Evolutionary conservation across 2,113 vertebrate species (phyloP).

Genomic region (Bubo scandiacus): DNA sequence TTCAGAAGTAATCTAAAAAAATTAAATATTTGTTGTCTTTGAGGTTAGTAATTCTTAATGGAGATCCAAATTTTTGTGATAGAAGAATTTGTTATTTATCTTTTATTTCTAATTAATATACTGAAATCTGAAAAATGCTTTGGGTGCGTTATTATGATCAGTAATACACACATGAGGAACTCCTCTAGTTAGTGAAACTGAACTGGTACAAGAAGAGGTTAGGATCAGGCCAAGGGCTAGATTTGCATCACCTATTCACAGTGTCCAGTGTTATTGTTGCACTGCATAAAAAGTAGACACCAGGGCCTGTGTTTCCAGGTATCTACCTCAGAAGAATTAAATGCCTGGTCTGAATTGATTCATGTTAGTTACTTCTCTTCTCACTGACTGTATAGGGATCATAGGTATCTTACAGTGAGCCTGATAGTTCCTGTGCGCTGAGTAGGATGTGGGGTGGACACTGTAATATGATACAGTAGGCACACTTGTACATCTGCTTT

Average conservation of each 20-base stretch:
- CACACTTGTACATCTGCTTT: not conserved
- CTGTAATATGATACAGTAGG: accelerated
- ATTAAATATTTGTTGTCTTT: not conserved
- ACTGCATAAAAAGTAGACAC: not conserved
- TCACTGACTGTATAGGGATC: not conserved
- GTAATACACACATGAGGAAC: not conserved
- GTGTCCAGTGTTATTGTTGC: not conserved
- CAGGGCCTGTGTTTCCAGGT: not conserved
- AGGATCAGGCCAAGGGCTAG: not conserved
- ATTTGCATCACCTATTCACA: not conserved
- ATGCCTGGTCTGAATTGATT: not conserved
- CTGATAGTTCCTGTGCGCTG: not conserved
- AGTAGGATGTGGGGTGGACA: not conserved
- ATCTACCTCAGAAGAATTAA: not conserved
- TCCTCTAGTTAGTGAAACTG: not conserved
- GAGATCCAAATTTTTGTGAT: not conserved
- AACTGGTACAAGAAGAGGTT: not conserved
- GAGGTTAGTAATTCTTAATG: not conserved
- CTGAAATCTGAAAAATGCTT: not conserved
- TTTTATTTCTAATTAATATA: not conserved
- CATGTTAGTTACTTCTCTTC: not conserved
- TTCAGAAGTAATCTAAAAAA: not conserved
- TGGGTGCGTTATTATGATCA: not conserved
- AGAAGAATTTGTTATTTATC: not conserved
- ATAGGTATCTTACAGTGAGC: not conserved